These are phyloP conservation scores for Alexandromys fortis DNA, from an alignment of 2,113 vertebrate species.

Conservation along the genomic window DNA sequence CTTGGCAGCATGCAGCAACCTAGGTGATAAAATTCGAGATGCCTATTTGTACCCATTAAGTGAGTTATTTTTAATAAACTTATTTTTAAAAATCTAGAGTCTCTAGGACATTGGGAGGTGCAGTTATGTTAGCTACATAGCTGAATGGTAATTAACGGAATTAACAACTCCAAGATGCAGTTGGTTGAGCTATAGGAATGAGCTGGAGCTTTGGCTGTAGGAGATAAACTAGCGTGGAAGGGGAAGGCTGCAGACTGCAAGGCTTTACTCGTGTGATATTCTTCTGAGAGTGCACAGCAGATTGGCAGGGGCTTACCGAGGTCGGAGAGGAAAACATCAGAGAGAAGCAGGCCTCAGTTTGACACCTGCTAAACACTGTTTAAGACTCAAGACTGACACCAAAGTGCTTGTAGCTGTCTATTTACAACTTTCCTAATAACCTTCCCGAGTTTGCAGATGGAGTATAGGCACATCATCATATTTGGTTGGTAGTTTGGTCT, in stretches of 20 bases:
- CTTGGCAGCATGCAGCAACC: not conserved
- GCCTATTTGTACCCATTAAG: not conserved
- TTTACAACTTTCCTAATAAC: slow-evolving; percentile 67
- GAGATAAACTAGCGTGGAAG: not conserved
- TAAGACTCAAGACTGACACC: slow-evolving; percentile 64
- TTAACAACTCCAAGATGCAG: not conserved
- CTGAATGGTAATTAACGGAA: not conserved
- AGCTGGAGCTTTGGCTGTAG: not conserved
- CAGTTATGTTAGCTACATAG: not conserved
- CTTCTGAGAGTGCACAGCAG: not conserved
- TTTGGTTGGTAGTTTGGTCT: slow-evolving; percentile 25
- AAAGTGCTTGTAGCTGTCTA: slow-evolving; percentile 62
- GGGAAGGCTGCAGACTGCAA: not conserved
- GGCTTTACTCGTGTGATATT: not conserved
- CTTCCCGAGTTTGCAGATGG: slow-evolving; percentile 56
- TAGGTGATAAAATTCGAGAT: not conserved
- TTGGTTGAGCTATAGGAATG: not conserved
- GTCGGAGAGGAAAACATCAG: slow-evolving; percentile 56
- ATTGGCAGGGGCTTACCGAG: slow-evolving; percentile 42
- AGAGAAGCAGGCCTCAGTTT: slow-evolving; percentile 44
- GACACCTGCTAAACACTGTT: slow-evolving; percentile 79
- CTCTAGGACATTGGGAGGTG: not conserved
- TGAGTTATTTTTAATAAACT: not conserved
- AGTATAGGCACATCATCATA: not conserved
- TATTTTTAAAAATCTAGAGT: not conserved